Conservation (phyloP, 2,888 invertebrate species). For the Pristionchus fissidentatus region DNA sequence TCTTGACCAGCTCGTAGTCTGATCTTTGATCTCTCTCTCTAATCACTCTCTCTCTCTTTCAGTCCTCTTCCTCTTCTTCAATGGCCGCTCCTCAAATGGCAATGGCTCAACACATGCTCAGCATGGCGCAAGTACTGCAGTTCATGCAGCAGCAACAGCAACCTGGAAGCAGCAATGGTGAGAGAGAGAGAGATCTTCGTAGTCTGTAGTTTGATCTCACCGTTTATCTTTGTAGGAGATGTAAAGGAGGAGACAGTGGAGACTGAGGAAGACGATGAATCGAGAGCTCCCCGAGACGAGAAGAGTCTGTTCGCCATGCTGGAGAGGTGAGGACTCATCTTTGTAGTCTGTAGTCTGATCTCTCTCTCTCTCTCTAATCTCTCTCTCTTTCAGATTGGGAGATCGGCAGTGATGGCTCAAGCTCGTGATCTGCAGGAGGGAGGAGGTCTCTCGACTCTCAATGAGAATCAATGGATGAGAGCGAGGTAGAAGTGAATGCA, state of each 20-base stretch:
- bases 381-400: background rate
- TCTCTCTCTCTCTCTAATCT: background rate
- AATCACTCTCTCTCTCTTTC: background rate
- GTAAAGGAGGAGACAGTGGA: conserved; percentile 21
- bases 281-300: conserved; percentile 4
- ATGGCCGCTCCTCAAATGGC: conserved; percentile 48
- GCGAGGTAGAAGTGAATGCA: background rate
- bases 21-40: background rate
- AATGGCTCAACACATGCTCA: conserved; percentile 53
- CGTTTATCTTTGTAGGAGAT: conserved; percentile 23
- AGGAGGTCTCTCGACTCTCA: background rate
- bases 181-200: background rate
- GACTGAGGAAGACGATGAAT: conserved; percentile 14
- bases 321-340: background rate
- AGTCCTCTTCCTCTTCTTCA: background rate
- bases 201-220: background rate
- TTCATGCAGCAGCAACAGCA: conserved; percentile 49
- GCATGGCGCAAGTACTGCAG: conserved; percentile 55
- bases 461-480: background rate
- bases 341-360: background rate
- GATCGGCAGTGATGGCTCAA: conserved; percentile 45
- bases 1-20: too few species aligned
- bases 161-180: conserved; percentile 44
- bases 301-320: conserved; percentile 40
- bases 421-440: conserved; percentile 35